Base-by-base conservation (phyloP, 92 coral and sea anemone species). In the Epizoanthus ramosus region DNA sequence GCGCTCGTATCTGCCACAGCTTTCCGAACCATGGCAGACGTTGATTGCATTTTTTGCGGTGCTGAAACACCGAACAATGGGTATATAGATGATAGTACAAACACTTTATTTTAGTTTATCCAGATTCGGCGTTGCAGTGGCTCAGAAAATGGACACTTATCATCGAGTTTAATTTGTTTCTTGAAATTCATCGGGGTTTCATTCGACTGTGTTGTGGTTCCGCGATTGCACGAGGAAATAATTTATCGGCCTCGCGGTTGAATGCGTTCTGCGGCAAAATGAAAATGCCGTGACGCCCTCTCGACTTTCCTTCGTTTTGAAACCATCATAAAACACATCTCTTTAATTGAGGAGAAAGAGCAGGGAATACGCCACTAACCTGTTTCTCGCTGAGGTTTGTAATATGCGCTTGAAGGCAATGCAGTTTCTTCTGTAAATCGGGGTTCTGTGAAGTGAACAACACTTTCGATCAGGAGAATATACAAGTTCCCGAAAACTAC, bases 301-400 rank as follows among this genome's bases (percentile, higher is more conserved):
- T 19, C 47, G 6, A 19, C 33, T 77, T 77, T 63, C n/a, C 15
- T 43, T 25, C 68, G 71, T 33, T 59, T 24, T 68, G 63, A 77
- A 28, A 69, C 82, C 58, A 53, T 39, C 71, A 39, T 35, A 37
- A 58, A 43, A 77, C 61, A 66, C 82, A 61, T 76, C 71, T 69
- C 37, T 18, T 61, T 45, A 61, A 60, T 22, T 77, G 82, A 6
- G 57, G 64, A 77, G 21, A 7, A 75, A 57, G 2, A 19, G 2
- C 16, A 57, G 8, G 37, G 64, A 75, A 43, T 8, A 60, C 41
- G 43, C 5, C 25, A 37, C 95, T 71, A 50, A 94, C 99, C 89
- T 93, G 98, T 84, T 96, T 93, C 85, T 96, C 94, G 83, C 99
- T 96, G 8, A 96, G 88, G 15, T 69, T 92, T 53, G 98, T 90